Conservation (phyloP, 2,797 vertebrate species). For the Pangasius macronema region DNA sequence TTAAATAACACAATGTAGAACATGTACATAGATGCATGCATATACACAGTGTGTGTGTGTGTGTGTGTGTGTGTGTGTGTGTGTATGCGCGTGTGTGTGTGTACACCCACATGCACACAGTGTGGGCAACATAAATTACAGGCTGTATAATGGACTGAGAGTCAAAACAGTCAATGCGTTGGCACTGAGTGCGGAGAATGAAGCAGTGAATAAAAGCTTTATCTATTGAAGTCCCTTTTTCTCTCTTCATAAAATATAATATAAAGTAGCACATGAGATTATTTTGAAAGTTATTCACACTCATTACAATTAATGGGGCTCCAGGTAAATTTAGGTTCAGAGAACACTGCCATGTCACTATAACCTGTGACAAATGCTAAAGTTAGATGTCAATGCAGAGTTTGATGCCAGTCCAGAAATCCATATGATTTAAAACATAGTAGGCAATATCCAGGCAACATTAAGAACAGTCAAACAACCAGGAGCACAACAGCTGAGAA, state of each 20-base stretch:
- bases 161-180: conserved; percentile 12
- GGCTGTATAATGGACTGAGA: conserved; percentile 14
- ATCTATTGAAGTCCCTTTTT: not conserved
- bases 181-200: conserved; percentile 14
- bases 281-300: not conserved
- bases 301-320: not conserved
- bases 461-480: not conserved
- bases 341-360: not conserved
- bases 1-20: not conserved
- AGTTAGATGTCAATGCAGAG: not conserved
- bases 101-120: conserved; percentile 4
- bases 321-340: not conserved
- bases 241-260: not conserved
- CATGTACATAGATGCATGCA: not conserved
- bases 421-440: not conserved
- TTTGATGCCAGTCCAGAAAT: not conserved
- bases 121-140: conserved; percentile 30
- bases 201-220: conserved; percentile 14
- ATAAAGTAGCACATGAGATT: not conserved
- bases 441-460: not conserved
- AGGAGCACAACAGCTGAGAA: not conserved
- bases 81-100: not conserved
- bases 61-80: not conserved
- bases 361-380: not conserved
- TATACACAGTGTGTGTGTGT: not conserved